These are phyloP conservation scores for Fundulus diaphanus DNA, from an alignment of 2,797 vertebrate species.

Conservation along the genomic window DNA sequence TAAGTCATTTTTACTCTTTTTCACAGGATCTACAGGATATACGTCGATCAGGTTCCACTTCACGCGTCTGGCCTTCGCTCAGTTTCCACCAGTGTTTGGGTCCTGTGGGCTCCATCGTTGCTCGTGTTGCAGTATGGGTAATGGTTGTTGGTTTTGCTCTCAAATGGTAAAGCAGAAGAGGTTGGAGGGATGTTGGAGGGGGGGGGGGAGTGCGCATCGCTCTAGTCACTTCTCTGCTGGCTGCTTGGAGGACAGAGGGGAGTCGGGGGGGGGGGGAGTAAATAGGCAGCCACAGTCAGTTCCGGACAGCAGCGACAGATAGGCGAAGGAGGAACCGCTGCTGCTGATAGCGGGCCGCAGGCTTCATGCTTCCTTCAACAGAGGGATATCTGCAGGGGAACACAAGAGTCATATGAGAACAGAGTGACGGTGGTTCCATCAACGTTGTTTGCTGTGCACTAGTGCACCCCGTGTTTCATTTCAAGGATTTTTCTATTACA, in stretches of 20 bases:
- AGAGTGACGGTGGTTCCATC: conserved; percentile 1
- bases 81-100: conserved; percentile 42
- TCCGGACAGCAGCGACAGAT: conserved; percentile 69
- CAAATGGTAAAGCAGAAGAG: conserved; percentile 59
- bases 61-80: conserved; percentile 22
- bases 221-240: conserved; percentile 63
- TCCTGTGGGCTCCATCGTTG: conserved; percentile 48
- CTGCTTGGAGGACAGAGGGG: conserved; percentile 30
- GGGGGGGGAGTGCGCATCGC: conserved; percentile 47
- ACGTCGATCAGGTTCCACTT: conserved; percentile 47
- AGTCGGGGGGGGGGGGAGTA: conserved; percentile 16
- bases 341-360: conserved; percentile 64
- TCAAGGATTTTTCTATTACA: not conserved
- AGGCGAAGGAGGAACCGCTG: conserved; percentile 46
- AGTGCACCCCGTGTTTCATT: too few relatives aligned
- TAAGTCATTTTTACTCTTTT: conserved; percentile 56
- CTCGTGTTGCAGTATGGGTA: conserved; percentile 35
- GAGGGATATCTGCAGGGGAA: conserved; percentile 89
- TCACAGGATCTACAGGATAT: conserved; percentile 59
- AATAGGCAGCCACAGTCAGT: conserved; percentile 74
- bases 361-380: conserved; percentile 97
- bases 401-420: conserved; percentile 36
- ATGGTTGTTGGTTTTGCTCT: conserved; percentile 64
- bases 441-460: too few relatives aligned
- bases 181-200: too few relatives aligned